Percentiles rank a stretch among this genome's conserved stretches.
Conservation (phyloP, 2,113 vertebrate genomes). For the Dolichallabes microphthalmus region DNA sequence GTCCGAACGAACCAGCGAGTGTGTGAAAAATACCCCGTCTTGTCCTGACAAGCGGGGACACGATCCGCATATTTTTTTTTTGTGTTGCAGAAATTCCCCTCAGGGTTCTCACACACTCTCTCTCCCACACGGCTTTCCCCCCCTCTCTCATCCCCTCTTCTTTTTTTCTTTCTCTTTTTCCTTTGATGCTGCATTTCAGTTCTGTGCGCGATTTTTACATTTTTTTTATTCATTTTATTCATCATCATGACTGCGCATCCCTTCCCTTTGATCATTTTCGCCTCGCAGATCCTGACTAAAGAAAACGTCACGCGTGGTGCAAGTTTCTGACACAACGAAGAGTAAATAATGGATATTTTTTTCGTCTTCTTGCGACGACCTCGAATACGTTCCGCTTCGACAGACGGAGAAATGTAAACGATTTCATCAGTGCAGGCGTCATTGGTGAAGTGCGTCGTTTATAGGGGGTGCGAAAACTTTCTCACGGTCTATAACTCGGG, state of each 20-base stretch:
- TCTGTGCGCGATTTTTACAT: background rate
- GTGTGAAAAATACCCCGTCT: conserved; percentile 52
- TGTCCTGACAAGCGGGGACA: conserved; percentile 66
- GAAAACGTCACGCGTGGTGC: background rate
- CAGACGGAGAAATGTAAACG: background rate
- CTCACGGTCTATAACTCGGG: background rate
- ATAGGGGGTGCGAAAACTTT: background rate
- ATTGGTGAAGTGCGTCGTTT: background rate
- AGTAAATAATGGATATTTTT: background rate
- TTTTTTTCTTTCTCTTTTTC: too few species aligned
- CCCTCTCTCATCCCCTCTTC: background rate
- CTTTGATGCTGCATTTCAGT: background rate
- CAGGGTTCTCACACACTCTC: conserved; percentile 22
- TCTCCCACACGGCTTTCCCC: background rate
- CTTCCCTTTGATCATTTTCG: background rate
- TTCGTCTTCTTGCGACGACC: background rate
- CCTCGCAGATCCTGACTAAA: background rate
- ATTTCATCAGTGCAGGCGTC: too few species aligned
- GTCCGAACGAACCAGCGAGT: conserved; percentile 43
- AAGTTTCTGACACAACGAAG: background rate
- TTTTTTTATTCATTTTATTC: too few species aligned
- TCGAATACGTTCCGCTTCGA: background rate
- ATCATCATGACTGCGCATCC: too few species aligned
- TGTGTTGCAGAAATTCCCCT: conserved; percentile 51
- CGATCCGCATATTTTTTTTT: conserved; percentile 73